phyloP scores from a whole-genome alignment of 2,888 invertebrate species.

The Polietes domitor region DNA sequence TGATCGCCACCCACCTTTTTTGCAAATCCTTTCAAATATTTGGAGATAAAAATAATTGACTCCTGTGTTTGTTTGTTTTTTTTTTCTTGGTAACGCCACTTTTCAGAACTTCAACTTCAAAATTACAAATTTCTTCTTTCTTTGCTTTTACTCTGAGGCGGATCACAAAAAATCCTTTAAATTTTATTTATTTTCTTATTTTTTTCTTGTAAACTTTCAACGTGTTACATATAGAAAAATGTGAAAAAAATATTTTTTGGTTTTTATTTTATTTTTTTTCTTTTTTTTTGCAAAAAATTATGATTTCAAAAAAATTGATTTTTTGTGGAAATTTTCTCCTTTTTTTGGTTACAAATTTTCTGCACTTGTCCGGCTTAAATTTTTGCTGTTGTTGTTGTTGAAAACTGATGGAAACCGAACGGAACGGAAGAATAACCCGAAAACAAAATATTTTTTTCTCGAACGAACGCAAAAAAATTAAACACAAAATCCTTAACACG shows the following conservation, averaged over 20 bases:
- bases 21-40: neutral
- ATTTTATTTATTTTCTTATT: too few species aligned
- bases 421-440: neutral
- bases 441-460: conserved; percentile 1
- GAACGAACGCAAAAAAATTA: too few species aligned
- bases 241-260: conserved; percentile 10
- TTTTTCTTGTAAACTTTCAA: too few species aligned
- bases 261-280: neutral
- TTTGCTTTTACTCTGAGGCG: too few species aligned
- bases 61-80: too few species aligned
- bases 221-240: too few species aligned
- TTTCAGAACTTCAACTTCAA: too few species aligned
- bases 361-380: conserved; percentile 68
- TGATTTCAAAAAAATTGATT: neutral
- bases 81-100: too few species aligned
- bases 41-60: conserved; percentile 48
- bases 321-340: neutral
- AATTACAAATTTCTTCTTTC: too few species aligned
- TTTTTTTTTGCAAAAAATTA: neutral
- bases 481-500: conserved; percentile 28
- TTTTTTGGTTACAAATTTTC: neutral
- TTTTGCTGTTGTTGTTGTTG: conserved; percentile 11
- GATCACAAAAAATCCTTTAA: too few species aligned
- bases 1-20: conserved; percentile 47
- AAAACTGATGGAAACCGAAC: neutral